phyloP scores from a whole-genome alignment of 2,888 invertebrate genomes.

The Polyommatus icarus region DNA sequence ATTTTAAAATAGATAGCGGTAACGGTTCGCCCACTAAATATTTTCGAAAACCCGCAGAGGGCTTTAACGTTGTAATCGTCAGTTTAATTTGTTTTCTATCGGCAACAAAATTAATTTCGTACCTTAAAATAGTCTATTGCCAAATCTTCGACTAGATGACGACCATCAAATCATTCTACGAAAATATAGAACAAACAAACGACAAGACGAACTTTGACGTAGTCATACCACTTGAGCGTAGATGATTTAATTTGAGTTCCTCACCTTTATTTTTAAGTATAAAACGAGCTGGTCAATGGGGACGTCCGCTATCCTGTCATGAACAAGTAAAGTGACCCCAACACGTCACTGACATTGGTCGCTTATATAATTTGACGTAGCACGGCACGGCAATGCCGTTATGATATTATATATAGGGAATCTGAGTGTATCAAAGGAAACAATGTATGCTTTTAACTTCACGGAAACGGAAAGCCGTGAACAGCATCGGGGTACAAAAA shows the following conservation, averaged over 20 bases:
- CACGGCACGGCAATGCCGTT: too few species aligned
- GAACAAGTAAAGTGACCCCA: constrained; percentile 48
- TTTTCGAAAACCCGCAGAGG: constrained; percentile 6
- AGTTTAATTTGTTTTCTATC: not conserved
- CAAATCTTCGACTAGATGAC: not conserved
- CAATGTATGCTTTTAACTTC: too few species aligned
- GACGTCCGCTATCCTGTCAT: constrained; percentile 67
- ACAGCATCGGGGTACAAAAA: too few species aligned
- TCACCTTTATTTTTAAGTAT: constrained; percentile 62
- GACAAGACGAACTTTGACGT: not conserved
- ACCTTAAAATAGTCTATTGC: too few species aligned
- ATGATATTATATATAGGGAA: too few species aligned
- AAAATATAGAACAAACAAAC: not conserved
- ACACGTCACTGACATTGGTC: constrained; percentile 32
- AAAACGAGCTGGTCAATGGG: constrained; percentile 62
- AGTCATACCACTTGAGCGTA: not conserved
- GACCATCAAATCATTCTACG: not conserved
- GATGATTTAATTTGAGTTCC: constrained; percentile 43
- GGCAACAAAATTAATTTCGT: not conserved
- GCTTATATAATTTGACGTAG: too few species aligned
- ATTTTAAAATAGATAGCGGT: constrained; percentile 26
- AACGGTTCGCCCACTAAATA: constrained; percentile 5
- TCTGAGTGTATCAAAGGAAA: too few species aligned
- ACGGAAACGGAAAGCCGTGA: too few species aligned
- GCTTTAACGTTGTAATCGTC: not conserved